Base-by-base conservation (phyloP, 1,140 invertebrate genomes). In the Grapholita molesta region DNA sequence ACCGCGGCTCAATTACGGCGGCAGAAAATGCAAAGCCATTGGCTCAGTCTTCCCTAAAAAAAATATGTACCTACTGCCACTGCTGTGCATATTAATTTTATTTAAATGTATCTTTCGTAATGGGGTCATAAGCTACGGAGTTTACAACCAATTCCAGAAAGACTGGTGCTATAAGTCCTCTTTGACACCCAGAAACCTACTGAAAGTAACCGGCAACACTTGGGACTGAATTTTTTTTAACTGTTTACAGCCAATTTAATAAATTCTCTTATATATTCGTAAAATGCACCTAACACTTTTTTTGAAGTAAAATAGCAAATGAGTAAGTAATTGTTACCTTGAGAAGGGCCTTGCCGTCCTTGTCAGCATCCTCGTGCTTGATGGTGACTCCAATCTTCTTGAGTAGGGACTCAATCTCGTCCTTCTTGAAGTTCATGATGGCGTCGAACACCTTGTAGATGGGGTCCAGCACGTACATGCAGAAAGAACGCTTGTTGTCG, bases 381-480 rank as follows among this genome's bases (percentile, higher is more conserved):
- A 99, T 92, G 79, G 97, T 96, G 83, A 99, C 97, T 70, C 96
- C 97, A 70, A 99, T 94, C 92, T 99, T 99, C 67, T 96, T 94
- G 48, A 99, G 86, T 70, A 99, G 94, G 53, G 93, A 94, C 33
- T 96, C 95, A 73, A 97, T 97, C 85, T 99, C 98, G 64, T 99
- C 98, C 93, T 99, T 99, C 80, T 96, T 97, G 94, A 98, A 98
- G 92, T 99, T 98, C 98, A 99, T 99, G 90, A 99, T 99, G 67
- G 95, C 96, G 85, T 99, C 96, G 89, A 99, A 99, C 55, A 99
- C 95, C 94, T 99, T 99, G 94, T 99, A 99, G 92, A 99, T 99
- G 53, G 99, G 99, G 80, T 99, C 98, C 92, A 99, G 93, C 77
- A 99, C 97, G 90, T 99, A 99, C 95, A 99, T 99, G 86, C 95